A percentile compares a stretch with the other conserved stretches of the same genome.
Evolutionary conservation across 2,113 vertebrate genomes (phyloP).

Genomic region (Alaudala cheleensis): DNA sequence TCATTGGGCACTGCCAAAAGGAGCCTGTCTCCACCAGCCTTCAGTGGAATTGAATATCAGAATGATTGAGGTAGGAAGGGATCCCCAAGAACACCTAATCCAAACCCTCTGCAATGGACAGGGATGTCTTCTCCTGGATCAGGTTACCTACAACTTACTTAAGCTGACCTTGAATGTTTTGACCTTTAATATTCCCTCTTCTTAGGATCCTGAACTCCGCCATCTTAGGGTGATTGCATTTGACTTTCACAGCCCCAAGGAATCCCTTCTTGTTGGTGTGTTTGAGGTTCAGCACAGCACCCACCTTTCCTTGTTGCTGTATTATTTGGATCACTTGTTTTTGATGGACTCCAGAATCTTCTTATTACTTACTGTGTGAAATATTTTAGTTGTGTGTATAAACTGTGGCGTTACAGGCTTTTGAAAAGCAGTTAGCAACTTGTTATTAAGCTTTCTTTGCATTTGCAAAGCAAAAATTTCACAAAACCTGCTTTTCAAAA

Average conservation of each 20-base stretch:
- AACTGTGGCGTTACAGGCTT: background rate
- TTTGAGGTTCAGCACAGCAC: background rate
- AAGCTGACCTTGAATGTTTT: background rate
- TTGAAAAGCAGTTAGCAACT: background rate
- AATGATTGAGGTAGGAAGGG: background rate
- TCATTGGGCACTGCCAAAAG: rapidly evolving
- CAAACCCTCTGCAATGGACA: background rate
- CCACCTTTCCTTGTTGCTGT: background rate
- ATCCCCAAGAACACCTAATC: background rate
- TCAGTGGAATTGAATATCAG: background rate
- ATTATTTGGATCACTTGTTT: background rate
- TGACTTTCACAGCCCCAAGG: rapidly evolving
- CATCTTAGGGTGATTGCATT: background rate
- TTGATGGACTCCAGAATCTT: background rate
- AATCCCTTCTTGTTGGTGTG: background rate
- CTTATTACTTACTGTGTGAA: background rate
- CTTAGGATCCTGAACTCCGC: background rate
- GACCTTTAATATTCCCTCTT: background rate
- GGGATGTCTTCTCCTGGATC: too few species aligned
- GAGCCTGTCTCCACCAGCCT: rapidly evolving
- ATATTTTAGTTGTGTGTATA: background rate
- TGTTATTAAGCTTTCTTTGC: background rate
- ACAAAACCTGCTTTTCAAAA: background rate
- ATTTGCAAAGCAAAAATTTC: background rate
- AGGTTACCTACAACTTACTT: background rate